phyloP scores from a whole-genome alignment of 1,140 invertebrate species.

The Drosophila simulans region DNA sequence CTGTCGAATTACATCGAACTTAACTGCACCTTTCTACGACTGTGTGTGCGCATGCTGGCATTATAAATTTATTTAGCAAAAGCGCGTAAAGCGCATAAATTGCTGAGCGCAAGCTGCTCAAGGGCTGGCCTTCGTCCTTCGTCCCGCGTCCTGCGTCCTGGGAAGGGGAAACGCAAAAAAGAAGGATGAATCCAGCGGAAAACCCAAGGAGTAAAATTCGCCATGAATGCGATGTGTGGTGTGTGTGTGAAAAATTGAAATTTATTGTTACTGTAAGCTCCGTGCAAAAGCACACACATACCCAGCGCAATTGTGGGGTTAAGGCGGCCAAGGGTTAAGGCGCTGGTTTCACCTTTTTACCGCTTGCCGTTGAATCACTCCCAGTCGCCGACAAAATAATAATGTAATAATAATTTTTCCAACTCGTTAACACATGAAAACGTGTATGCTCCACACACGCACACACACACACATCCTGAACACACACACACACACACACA shows the following conservation, averaged over 20 bases:
- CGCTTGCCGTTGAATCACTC: conserved; percentile 56
- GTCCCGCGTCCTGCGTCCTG: conserved; percentile 16
- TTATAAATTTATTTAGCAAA: conserved; percentile 81
- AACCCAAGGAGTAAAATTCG: conserved; percentile 20
- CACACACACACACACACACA: background rate
- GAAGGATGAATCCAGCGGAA: conserved; percentile 29
- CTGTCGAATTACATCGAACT: background rate
- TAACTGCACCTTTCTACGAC: conserved; percentile 10
- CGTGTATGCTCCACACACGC: conserved; percentile 35
- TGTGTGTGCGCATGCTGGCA: conserved; percentile 36
- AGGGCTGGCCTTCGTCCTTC: conserved; percentile 39
- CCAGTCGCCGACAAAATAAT: conserved; percentile 75
- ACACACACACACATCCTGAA: background rate
- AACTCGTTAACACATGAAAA: conserved; percentile 78
- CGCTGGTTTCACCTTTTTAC: conserved; percentile 47
- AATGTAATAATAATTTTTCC: conserved; percentile 83
- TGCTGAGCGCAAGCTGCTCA: conserved; percentile 69
- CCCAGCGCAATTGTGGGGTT: background rate
- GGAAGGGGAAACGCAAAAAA: conserved; percentile 2
- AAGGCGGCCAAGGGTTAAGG: conserved; percentile 4
- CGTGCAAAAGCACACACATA: conserved; percentile 29
- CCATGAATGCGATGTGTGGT: conserved; percentile 41
- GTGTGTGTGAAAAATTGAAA: conserved; percentile 76
- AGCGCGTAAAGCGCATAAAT: conserved; percentile 76
- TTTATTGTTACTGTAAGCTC: conserved; percentile 77